These are phyloP conservation scores for Stratiomys singularior DNA, from an alignment of 2,888 invertebrate genomes.

Conservation along the genomic window DNA sequence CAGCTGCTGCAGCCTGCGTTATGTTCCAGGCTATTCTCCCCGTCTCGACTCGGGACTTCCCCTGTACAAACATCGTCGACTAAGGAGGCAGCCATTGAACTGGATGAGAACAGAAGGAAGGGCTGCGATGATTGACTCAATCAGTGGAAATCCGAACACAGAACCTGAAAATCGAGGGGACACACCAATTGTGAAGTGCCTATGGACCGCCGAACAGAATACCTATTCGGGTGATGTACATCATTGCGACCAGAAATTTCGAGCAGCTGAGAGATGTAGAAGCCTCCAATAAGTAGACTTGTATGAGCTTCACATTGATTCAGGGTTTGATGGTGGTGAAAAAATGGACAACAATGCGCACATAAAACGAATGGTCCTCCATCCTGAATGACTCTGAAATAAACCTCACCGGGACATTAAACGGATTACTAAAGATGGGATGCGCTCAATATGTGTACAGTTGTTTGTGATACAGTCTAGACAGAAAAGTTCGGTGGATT, in stretches of 20 bases:
- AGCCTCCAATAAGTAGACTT: background rate
- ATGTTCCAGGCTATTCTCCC: background rate
- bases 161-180: constrained; percentile 34
- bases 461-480: constrained; percentile 47
- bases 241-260: background rate
- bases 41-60: background rate
- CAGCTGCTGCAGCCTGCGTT: constrained; percentile 19
- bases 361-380: constrained; percentile 28
- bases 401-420: constrained; percentile 43
- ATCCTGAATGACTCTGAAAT: constrained; percentile 38
- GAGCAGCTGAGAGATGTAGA: background rate
- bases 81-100: background rate
- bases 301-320: constrained; percentile 10
- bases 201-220: background rate
- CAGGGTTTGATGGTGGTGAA: constrained; percentile 19
- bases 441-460: constrained; percentile 38
- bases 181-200: constrained; percentile 26
- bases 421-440: constrained; percentile 45
- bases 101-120: constrained; percentile 40
- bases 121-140: constrained; percentile 47
- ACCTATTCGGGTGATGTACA: background rate
- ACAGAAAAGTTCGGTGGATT: constrained; percentile 45
- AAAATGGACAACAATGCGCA: constrained; percentile 44
- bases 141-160: constrained; percentile 37
- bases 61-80: constrained; percentile 2